These are phyloP conservation scores for Kryptopterus vitreolus DNA, from an alignment of 2,797 vertebrate species.

Conservation along the genomic window DNA sequence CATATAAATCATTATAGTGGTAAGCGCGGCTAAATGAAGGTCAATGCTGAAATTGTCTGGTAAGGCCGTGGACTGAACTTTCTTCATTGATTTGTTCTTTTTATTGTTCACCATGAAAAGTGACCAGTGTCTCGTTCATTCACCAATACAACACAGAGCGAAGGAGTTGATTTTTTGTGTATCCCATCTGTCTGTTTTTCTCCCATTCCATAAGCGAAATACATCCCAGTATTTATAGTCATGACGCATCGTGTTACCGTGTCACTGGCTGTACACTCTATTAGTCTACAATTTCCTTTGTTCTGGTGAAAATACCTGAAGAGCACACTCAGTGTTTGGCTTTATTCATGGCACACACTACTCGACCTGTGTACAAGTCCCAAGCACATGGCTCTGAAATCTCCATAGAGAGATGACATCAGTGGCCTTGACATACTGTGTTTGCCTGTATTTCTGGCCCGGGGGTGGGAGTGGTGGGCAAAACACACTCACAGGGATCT, in stretches of 20 bases:
- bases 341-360: conserved; percentile 53
- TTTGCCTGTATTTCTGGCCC: conserved; percentile 46
- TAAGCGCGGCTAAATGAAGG: too few relatives aligned
- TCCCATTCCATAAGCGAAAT: background rate
- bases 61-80: too few relatives aligned
- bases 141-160: too few relatives aligned
- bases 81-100: too few relatives aligned
- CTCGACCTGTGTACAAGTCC: conserved; percentile 48
- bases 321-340: conserved; percentile 42
- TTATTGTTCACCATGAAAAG: too few relatives aligned
- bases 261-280: conserved; percentile 16
- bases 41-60: too few relatives aligned
- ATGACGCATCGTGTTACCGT: background rate
- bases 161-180: too few relatives aligned
- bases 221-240: background rate
- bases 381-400: conserved; percentile 17
- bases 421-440: conserved; percentile 57
- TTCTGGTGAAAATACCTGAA: conserved; percentile 29
- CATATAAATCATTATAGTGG: too few relatives aligned
- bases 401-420: conserved; percentile 59
- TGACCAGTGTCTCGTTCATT: too few relatives aligned
- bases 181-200: background rate
- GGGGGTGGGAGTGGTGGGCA: background rate
- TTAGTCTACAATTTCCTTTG: conserved; percentile 29
- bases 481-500: conserved; percentile 18